Evolutionary conservation across 2,797 vertebrate species (phyloP).

Genomic region (Enoplosus armatus): DNA sequence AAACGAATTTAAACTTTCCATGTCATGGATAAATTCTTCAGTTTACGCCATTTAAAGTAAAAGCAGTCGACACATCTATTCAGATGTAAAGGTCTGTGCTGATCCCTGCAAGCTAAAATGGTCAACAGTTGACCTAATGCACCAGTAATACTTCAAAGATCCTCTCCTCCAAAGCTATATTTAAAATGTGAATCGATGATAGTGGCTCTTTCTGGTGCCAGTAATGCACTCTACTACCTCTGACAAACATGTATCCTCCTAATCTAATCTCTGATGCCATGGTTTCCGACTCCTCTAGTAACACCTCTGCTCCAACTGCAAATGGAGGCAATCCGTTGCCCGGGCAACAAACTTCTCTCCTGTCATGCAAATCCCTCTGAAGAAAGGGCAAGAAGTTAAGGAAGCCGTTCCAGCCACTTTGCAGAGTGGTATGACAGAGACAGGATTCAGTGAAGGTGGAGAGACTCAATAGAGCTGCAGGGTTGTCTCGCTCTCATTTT

Average conservation of each 20-base stretch:
- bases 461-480: slow-evolving; percentile 59
- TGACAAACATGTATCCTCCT: slow-evolving; percentile 70
- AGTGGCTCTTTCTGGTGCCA: slow-evolving; percentile 51
- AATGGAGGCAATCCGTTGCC: slow-evolving; percentile 85
- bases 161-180: slow-evolving; percentile 20
- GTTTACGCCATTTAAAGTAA: slow-evolving; percentile 7
- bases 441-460: slow-evolving; percentile 60
- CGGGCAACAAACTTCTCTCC: slow-evolving; percentile 82
- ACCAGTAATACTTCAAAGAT: slow-evolving; percentile 34
- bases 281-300: slow-evolving; percentile 78
- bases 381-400: slow-evolving; percentile 83
- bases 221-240: slow-evolving; percentile 61
- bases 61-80: not conserved
- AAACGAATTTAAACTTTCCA: slow-evolving; percentile 2
- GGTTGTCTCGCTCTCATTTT: slow-evolving; percentile 54
- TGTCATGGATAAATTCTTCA: not conserved
- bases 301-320: slow-evolving; percentile 83
- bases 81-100: slow-evolving; percentile 24
- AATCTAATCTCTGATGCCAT: slow-evolving; percentile 76
- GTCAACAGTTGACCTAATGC: slow-evolving; percentile 44
- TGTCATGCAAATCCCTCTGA: slow-evolving; percentile 83
- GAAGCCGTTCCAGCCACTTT: slow-evolving; percentile 77
- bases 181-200: slow-evolving; percentile 50
- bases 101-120: slow-evolving; percentile 30
- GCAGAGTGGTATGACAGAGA: slow-evolving; percentile 68